Evolutionary conservation across 2,888 invertebrate genomes (phyloP), one percentile per base, ranked within the genome.

Genomic region (Lithophane socia): DNA sequence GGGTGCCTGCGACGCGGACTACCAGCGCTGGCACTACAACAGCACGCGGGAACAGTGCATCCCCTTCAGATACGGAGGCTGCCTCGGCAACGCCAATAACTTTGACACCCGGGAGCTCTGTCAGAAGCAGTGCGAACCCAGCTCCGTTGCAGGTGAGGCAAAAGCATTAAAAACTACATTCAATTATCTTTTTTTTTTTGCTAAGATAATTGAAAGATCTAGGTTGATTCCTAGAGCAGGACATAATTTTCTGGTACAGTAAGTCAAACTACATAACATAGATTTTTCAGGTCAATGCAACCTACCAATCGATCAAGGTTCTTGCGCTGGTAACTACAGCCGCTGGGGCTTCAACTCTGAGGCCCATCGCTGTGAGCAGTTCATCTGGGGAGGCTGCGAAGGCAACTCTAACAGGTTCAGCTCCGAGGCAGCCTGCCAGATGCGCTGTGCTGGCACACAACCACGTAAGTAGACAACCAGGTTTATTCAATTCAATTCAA

Each of bases 71-170:
- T 99, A 98, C 93, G 98, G 99, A 2, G 99, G 99, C 3, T 99
- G 99, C 92, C 98, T 99, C 75, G 99, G 99, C 65, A 99, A 99
- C 92, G 98, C 97, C 79, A 99, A 99, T 94, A 98, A 98, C 91
- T 99, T 99, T 92, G 97, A 98, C 83, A 98, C 97, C 0, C 95
- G 97, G 63, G 98, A 98, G 83, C 97, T 98, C 69, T 99, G 99
- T 91, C 97, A 98, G 90, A 93, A 97, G 72, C 97, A 97, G 18
- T 99, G 99, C 89, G 97, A 98, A 74, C 95, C 96, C 3, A 91
- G 92, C 9, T 92, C 89, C 74, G 97, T 96, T 79, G 94, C 97
- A 80, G 98, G 99, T 98, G 60, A 29, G 63, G 18, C 8, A 24
- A 3, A 54, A 4, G 2, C 7, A 13, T 3, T 24, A 3, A 24